These are phyloP conservation scores for Agrilus cyanescens DNA, from an alignment of 2,888 invertebrate genomes.

Conservation along the genomic window DNA sequence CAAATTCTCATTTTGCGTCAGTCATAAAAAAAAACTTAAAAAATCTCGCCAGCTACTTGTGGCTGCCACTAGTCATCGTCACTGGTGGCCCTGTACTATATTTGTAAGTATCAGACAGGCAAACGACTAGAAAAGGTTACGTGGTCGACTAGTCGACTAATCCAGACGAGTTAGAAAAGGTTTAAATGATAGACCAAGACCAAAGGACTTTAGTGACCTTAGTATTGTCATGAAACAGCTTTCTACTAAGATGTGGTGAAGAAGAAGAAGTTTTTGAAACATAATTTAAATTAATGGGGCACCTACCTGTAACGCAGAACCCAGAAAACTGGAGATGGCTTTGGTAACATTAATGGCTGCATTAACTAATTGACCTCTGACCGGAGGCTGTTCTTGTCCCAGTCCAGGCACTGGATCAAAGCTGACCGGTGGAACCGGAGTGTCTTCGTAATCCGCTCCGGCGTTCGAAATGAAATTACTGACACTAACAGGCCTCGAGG, in stretches of 20 bases:
- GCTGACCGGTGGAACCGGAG: constrained; percentile 28
- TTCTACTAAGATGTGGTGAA: constrained; percentile 20
- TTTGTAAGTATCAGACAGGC: too few relatives aligned
- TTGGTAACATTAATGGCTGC: constrained; percentile 67
- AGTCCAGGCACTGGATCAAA: constrained; percentile 32
- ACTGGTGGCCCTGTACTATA: too few relatives aligned
- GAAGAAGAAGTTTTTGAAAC: constrained; percentile 1
- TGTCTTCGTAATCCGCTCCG: constrained; percentile 1
- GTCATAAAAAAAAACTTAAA: too few relatives aligned
- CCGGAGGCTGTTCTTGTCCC: constrained; percentile 24
- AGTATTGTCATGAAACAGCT: constrained; percentile 17
- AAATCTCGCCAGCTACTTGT: too few relatives aligned
- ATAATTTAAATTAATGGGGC: not conserved
- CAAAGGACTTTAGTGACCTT: too few relatives aligned
- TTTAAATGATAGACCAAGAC: too few relatives aligned
- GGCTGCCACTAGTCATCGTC: too few relatives aligned
- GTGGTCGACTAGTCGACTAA: too few relatives aligned
- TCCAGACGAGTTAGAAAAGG: too few relatives aligned
- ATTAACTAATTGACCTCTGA: constrained; percentile 46
- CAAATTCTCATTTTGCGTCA: too few relatives aligned
- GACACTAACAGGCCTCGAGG: constrained; percentile 16
- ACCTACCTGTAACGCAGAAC: constrained; percentile 62
- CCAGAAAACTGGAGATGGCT: constrained; percentile 66
- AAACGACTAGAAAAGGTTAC: too few relatives aligned
- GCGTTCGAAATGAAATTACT: constrained; percentile 15